phyloP scores from a whole-genome alignment of 2,797 vertebrate species.

The Salmo trutta region DNA sequence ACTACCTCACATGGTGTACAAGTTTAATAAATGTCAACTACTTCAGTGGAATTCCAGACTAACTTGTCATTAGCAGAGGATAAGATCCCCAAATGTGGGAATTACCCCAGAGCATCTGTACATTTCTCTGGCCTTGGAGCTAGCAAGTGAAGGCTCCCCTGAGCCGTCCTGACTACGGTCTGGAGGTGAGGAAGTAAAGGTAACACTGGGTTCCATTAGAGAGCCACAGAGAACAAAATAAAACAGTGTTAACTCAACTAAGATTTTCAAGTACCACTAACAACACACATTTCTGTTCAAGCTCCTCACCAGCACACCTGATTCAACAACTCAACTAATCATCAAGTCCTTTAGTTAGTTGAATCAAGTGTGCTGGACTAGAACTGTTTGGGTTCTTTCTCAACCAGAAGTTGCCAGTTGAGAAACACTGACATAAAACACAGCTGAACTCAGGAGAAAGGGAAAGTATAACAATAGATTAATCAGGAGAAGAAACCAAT shows the following conservation, averaged over 20 bases:
- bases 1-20: too few relatives aligned
- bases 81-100: too few relatives aligned
- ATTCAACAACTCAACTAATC: neutral
- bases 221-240: neutral
- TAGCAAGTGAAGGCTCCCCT: too few relatives aligned
- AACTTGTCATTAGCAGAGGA: too few relatives aligned
- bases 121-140: too few relatives aligned
- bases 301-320: neutral
- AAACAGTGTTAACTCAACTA: neutral
- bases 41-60: too few relatives aligned
- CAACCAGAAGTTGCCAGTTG: neutral
- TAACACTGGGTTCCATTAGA: neutral
- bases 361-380: neutral
- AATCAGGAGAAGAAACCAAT: neutral
- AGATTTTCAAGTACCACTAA: neutral
- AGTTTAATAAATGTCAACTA: too few relatives aligned
- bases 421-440: neutral
- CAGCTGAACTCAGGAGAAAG: neutral
- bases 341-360: neutral
- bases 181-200: too few relatives aligned
- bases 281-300: neutral
- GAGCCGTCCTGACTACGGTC: too few relatives aligned
- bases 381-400: neutral
- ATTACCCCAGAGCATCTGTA: too few relatives aligned
- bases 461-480: neutral